Evolutionary conservation across 2,113 vertebrate genomes (phyloP).

Genomic region (Strix aluco): DNA sequence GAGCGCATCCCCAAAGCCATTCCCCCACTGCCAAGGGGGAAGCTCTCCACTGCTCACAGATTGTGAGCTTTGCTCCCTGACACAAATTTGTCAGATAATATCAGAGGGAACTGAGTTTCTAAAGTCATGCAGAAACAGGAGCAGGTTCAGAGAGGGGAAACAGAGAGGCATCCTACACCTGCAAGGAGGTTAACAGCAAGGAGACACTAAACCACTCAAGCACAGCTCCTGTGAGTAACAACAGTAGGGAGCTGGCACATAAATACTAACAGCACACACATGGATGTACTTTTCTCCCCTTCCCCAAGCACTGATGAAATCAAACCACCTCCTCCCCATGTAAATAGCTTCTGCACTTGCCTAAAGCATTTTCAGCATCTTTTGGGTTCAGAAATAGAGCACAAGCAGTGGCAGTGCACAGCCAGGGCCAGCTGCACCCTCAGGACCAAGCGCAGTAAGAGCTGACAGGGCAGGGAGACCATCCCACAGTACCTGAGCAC

Average conservation of each 20-base stretch:
- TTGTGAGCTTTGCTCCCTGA: background rate
- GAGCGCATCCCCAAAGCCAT: background rate
- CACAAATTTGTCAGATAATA: background rate
- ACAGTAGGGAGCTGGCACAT: background rate
- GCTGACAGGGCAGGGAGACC: accelerated
- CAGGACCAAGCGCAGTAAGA: accelerated
- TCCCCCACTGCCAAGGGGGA: no score
- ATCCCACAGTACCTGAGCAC: background rate
- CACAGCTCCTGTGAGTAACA: background rate
- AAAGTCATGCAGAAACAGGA: background rate
- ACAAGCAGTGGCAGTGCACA: background rate
- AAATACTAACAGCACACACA: accelerated
- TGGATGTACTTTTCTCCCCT: background rate
- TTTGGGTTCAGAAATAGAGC: background rate
- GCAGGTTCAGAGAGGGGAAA: background rate
- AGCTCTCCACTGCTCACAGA: background rate
- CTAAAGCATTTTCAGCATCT: background rate
- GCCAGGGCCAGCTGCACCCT: background rate
- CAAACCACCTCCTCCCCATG: background rate
- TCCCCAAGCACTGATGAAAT: background rate
- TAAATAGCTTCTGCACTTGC: background rate
- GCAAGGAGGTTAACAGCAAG: accelerated
- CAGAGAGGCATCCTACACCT: background rate
- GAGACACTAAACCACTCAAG: accelerated
- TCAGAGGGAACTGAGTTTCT: background rate